Evolutionary conservation across 2,888 invertebrate genomes (phyloP).

Genomic region (Chironomus riparius): DNA sequence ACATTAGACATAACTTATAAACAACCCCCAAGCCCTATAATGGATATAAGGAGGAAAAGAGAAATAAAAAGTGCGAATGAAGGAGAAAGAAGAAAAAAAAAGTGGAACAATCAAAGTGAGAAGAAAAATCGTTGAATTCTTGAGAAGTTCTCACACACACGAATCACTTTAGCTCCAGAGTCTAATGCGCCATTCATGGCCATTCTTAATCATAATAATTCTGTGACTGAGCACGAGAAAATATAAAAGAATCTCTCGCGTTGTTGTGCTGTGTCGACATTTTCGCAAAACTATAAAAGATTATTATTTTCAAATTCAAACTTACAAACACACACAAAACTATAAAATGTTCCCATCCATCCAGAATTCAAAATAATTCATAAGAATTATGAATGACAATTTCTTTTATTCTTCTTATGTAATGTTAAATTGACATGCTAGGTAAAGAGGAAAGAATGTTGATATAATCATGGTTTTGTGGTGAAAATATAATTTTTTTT

Average conservation of each 20-base stretch:
- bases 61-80: background rate
- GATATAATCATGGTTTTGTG: no score
- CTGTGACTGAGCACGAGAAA: background rate
- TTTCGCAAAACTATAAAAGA: background rate
- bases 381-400: background rate
- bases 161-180: background rate
- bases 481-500: no score
- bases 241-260: no score
- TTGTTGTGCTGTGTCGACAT: no score
- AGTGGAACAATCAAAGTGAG: conserved; percentile 21
- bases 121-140: background rate
- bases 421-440: background rate
- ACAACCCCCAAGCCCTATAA: no score
- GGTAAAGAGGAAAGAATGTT: background rate
- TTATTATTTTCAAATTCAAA: background rate
- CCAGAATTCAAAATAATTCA: background rate
- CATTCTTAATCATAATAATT: conserved; percentile 11
- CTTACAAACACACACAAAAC: background rate
- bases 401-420: background rate
- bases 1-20: no score
- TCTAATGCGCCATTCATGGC: conserved; percentile 6
- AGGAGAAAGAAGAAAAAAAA: background rate
- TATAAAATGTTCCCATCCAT: background rate
- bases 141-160: conserved; percentile 22
- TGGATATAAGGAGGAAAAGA: background rate